Conservation (phyloP, 2,113 vertebrate species). For the Pseudolaguvia tuberculata region DNA sequence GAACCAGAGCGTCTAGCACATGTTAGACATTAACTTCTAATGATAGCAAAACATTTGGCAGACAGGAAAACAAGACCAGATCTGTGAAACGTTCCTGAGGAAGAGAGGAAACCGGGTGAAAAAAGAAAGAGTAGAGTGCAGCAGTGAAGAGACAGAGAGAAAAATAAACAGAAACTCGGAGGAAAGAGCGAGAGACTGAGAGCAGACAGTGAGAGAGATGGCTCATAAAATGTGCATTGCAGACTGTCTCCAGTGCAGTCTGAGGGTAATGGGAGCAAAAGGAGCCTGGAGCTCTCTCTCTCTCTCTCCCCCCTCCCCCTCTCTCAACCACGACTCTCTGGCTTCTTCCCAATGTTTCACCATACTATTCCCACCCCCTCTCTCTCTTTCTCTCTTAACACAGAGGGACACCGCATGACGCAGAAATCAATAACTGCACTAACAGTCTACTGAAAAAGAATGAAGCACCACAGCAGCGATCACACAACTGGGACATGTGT, state of each 20-base stretch:
- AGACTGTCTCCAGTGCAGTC: conserved; percentile 67
- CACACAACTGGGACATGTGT: conserved; percentile 47
- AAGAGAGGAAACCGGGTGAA: conserved; percentile 8
- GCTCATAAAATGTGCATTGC: conserved; percentile 70
- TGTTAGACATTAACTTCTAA: conserved; percentile 15
- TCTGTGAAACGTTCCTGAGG: not conserved
- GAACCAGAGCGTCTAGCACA: conserved; percentile 1
- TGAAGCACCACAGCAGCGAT: conserved; percentile 43
- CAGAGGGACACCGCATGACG: conserved; percentile 22
- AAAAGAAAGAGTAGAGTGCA: not conserved
- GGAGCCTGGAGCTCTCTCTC: conserved; percentile 66
- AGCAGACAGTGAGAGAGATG: conserved; percentile 51
- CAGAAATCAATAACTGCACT: conserved; percentile 40
- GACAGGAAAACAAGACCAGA: not conserved
- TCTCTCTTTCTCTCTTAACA: not conserved
- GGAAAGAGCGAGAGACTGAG: conserved; percentile 21
- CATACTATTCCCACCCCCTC: conserved; percentile 31
- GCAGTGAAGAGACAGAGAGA: conserved; percentile 11
- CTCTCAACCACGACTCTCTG: conserved; percentile 67
- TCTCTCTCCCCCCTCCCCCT: too few relatives aligned
- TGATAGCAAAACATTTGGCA: conserved; percentile 21
- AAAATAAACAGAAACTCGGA: conserved; percentile 3
- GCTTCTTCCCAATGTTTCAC: conserved; percentile 60
- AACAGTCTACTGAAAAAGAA: conserved; percentile 50
- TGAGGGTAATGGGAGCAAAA: conserved; percentile 61